Evolutionary conservation across 1,140 invertebrate species (phyloP).

Genomic region (Palaemon carinicauda): DNA sequence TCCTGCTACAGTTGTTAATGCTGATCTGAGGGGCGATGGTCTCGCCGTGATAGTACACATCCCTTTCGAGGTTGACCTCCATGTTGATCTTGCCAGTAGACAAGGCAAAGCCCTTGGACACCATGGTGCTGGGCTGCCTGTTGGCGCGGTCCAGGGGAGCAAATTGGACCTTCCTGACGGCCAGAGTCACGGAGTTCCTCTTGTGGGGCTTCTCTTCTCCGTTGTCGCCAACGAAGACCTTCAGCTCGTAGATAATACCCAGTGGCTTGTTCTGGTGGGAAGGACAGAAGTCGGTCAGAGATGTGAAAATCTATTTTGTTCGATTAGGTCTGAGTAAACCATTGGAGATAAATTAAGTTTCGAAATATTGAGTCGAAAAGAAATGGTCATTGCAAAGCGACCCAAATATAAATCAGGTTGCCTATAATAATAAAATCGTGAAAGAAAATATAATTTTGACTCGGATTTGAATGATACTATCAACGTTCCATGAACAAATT

Average conservation of each 20-base stretch:
- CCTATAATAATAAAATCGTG: too few species aligned
- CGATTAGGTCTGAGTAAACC: too few species aligned
- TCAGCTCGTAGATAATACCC: constrained; percentile 87
- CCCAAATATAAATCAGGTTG: too few species aligned
- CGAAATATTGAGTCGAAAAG: too few species aligned
- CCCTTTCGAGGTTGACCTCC: constrained; percentile 95
- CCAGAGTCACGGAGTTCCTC: constrained; percentile 76
- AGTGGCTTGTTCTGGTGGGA: constrained; percentile 85
- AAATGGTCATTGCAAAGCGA: too few species aligned
- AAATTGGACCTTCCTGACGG: constrained; percentile 72
- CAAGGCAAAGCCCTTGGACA: constrained; percentile 91
- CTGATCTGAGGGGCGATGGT: constrained; percentile 82
- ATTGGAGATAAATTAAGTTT: too few species aligned
- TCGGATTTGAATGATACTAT: too few species aligned
- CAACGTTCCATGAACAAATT: too few species aligned
- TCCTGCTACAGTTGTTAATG: constrained; percentile 86
- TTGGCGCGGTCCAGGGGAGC: constrained; percentile 74
- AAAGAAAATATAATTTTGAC: too few species aligned
- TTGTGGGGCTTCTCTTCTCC: constrained; percentile 88
- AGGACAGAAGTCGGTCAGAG: background rate
- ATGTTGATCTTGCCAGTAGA: constrained; percentile 82
- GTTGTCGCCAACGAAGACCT: constrained; percentile 82
- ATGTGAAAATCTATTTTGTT: too few species aligned
- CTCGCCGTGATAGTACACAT: constrained; percentile 96
- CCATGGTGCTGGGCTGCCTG: constrained; percentile 84